Base-by-base conservation (phyloP, 2,888 invertebrate genomes). In the Griposia aprilina region DNA sequence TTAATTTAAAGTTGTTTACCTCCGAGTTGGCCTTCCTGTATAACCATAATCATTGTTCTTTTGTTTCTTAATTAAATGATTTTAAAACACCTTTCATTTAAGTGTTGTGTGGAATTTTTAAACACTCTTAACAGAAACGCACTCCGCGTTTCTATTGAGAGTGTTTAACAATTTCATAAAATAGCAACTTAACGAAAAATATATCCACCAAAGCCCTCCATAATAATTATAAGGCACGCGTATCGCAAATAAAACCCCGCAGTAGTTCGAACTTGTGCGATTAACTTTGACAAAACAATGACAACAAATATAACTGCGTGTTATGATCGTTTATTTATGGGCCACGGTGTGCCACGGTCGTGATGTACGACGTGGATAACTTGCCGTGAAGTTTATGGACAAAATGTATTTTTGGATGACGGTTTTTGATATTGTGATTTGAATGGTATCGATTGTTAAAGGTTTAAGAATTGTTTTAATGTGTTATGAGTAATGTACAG, bases 221-320 rank as follows among this genome's bases (percentile, higher is more conserved):
- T 10, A 41, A 26, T 10, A 41, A 13, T 36, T 36, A 1, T 36
- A 45, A 72, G 63, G 45, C 75, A 68, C 48, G 70, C 60, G 74
- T 65, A 67, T 59, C 41, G 26, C 57, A 48, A 74, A 82, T 78
- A 74, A 71, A 76, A 52, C 55, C 15, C 20, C 41, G 36, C 71
- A 68, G 26, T 78, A 50, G 30, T 74, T 70, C 15, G 30, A 80
- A 86, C 59, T 86, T 63, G 26, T 30, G 11, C 74, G 77, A 80
- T 80, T 71, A 77, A 74, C 81, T 88, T 75, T 77, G 76, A 80
- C 81, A 81, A 88, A 82, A 80, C 80, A 78, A 78, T 66, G 77
- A 78, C 52, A 80, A 78, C 52, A 80, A 75, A 76, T 70, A 77
- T 52, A 70, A 71, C 63, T 84, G 82, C n/a, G 63, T 74, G 60